Evolutionary conservation across 2,797 vertebrate species (phyloP), one percentile per base, ranked within the genome.

Genomic region (Dromococcyx pavoninus): DNA sequence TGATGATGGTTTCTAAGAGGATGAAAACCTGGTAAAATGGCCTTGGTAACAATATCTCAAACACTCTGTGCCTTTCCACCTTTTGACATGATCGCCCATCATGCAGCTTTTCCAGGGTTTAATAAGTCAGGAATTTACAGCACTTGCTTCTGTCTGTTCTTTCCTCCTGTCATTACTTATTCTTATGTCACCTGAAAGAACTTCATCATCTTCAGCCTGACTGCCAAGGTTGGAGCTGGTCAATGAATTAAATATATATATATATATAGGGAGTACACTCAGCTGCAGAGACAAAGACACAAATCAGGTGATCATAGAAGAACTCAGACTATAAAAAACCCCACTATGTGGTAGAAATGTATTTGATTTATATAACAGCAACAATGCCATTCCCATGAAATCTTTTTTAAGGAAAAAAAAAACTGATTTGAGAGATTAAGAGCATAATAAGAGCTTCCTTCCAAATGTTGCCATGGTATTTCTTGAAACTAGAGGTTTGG

Each of bases 351-450:
- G 48, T 66, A 12, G 24, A 88, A 82, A 72, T 72, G 32, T 24
- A 51, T 14, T 74, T 88, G 67, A 94, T 95, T 95, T 88, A 94
- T 88, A 94, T 71, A 72, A 8, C 44, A 85, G 53, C 50, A 85
- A 48, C 2, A 1, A 48, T 28, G 53, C 74, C 66, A 71, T 85
- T 89, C 71, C 53, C 6, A 3, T 77, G 75, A 87, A 93, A 64
- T 15, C 30, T 66, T 62, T 71, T 80, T 74, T 70, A 19, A 71
- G 35, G 85, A 93, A 75, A 23, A 22, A 87, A 57, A 88, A n/a
- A 62, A 41, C 24, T 44, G 54, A 53, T 79, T 51, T 86, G 72
- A 79, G 50, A 72, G 46, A 71, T 61, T 69, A 79, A 89, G 22
- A 82, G 46, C 28, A 37, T 56, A 65, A 67, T 60, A n/a, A n/a